Evolutionary conservation across 2,797 vertebrate species (phyloP).

Genomic region (Molossus molossus): DNA sequence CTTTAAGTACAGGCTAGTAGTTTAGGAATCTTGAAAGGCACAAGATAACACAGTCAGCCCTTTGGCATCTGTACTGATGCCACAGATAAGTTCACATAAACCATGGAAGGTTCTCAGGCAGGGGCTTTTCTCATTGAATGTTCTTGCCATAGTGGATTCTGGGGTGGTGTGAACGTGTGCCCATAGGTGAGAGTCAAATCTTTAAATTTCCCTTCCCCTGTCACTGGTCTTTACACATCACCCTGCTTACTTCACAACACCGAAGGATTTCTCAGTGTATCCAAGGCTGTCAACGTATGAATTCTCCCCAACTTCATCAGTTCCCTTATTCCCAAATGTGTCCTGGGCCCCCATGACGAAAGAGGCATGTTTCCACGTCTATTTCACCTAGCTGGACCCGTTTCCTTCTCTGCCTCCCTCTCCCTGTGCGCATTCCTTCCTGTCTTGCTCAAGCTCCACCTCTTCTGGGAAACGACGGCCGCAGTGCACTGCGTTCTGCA

Average conservation of each 20-base stretch:
- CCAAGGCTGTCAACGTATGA: not conserved
- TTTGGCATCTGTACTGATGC: not conserved
- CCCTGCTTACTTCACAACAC: not conserved
- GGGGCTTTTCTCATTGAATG: not conserved
- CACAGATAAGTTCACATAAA: not conserved
- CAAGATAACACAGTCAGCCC: accelerated
- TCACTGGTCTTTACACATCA: not conserved
- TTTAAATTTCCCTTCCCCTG: not conserved
- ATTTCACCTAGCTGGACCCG: not conserved
- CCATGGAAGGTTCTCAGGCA: accelerated
- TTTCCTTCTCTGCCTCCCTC: not conserved
- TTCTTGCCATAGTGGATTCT: not conserved
- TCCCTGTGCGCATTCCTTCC: no score
- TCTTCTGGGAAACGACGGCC: not conserved
- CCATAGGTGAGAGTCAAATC: not conserved
- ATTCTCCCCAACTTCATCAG: not conserved
- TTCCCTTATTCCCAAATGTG: not conserved
- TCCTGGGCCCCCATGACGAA: accelerated
- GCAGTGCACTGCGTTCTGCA: not conserved
- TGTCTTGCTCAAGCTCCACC: not conserved
- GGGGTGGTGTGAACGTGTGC: accelerated
- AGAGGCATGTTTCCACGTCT: not conserved
- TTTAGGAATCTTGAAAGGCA: not conserved
- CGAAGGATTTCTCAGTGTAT: not conserved
- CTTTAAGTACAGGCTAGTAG: not conserved